phyloP scores from a whole-genome alignment of 2,888 invertebrate genomes.

The Watsonalla cultraria region DNA sequence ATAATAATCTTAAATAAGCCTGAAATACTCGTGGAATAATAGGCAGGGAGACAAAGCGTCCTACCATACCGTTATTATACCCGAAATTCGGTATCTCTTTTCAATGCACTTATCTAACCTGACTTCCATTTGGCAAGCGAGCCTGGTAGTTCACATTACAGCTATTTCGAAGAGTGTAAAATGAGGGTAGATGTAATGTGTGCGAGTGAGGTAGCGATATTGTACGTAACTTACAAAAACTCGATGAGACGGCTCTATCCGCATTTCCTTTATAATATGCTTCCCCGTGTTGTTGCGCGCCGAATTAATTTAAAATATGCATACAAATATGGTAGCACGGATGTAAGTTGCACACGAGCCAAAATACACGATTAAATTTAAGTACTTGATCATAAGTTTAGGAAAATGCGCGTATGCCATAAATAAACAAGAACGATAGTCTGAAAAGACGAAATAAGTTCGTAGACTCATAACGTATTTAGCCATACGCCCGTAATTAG shows the following conservation, averaged over 20 bases:
- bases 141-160: conserved; percentile 20
- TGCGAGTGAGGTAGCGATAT: neutral
- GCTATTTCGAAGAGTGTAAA: conserved; percentile 16
- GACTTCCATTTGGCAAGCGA: conserved; percentile 12
- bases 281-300: neutral
- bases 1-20: too few species aligned
- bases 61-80: too few species aligned
- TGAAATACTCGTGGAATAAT: too few species aligned
- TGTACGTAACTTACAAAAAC: neutral
- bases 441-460: too few species aligned
- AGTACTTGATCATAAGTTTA: too few species aligned
- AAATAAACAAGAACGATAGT: too few species aligned
- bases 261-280: neutral
- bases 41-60: too few species aligned
- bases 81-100: too few species aligned
- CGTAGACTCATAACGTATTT: too few species aligned
- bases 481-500: too few species aligned
- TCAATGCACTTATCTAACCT: neutral
- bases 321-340: neutral
- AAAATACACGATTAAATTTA: neutral
- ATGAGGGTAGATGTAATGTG: conserved; percentile 5
- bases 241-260: neutral
- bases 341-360: neutral
- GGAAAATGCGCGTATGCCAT: too few species aligned
- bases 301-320: neutral